Evolutionary conservation across 1,140 invertebrate species (phyloP), one percentile per base, ranked within the genome.

Genomic region (Drosophila nebulosa): DNA sequence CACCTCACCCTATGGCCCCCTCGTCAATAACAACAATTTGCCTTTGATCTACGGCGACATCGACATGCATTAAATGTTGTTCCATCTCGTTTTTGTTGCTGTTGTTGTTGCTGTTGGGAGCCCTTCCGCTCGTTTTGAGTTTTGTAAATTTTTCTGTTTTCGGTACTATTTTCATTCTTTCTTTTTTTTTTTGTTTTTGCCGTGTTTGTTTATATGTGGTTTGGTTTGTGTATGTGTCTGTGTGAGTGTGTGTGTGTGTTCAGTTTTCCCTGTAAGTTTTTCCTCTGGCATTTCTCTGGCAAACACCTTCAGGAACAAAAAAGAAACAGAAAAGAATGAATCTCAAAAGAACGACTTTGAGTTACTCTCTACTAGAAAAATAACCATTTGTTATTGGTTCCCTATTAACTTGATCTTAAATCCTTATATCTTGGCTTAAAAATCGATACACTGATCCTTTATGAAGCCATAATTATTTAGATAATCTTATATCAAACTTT

Each of bases 41-140:
- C 64, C 83, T 85, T 85, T 85, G 81, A 85, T 85, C 83, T 85
- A 64, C 50, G 59, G 81, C 76, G 79, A 83, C 80, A 74, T 74
- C 72, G 74, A 76, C 74, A 76, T 79, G 71, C 68, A 71, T 74
- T 85, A 81, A 86, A 85, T 78, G 78, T 65, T 79, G 81, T 80
- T 67, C 74, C 69, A 3, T 55, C n/a, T 55, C 32, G n/a, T n/a
- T n/a, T n/a, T n/a, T n/a, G n/a, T n/a, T n/a, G n/a, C n/a, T n/a
- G n/a, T n/a, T n/a, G n/a, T n/a, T n/a, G n/a, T n/a, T n/a, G 21
- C 32, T 52, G 26, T 55, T 16, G 69, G 62, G 65, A 62, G 81
- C 81, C 70, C 78, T 83, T 83, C 78, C 79, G 78, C 57, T 63
- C 52, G 51, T 52, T 56, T 55, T 55, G 27, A 16, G 59, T 60